Evolutionary conservation across 2,888 invertebrate genomes (phyloP), one percentile per base, ranked within the genome.

Genomic region (Trisateles emortualis): DNA sequence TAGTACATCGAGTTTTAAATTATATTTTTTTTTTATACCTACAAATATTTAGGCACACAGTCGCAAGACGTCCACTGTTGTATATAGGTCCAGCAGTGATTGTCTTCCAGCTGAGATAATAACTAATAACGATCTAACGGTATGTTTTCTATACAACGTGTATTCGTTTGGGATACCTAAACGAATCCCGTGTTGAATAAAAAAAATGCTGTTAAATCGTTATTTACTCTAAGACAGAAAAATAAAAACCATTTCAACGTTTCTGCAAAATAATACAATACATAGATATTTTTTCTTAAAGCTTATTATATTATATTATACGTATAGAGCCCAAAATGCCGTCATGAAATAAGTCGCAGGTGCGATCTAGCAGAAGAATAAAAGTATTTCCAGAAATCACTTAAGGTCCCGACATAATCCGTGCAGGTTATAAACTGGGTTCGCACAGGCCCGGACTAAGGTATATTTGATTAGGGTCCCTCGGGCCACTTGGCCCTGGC

Each of bases 391-490:
- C 68, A 77, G 68, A 79, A 81, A 83, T 82, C 82, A 81, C 79
- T 83, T 81, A 81, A 74, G 79, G 70, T 59, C 75, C 76, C 73
- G 68, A 78, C 77, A 76, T 82, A 83, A 83, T 81, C 82, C 75
- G 61, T 60, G 66, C 72, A 64, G 78, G 81, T 76, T 80, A 78
- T 85, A 84, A 80, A 80, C 81, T 76, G 76, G 76, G 81, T 79
- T 78, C 77, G 79, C 76, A 78, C 74, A 50, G 61, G 52, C 19
- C 76, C 68, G 71, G 71, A 77, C 76, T 85, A 86, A 90, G 83
- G 87, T 86, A 81, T 87, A 88, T 90, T 90, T 90, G 89, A 90
- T 90, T 85, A 88, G 81, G 87, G 85, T 69, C 72, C 81, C 76
- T 69, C 60, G 73, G 72, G 76, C 74, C 71, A 67, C 76, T 78